Evolutionary conservation across 2,113 vertebrate species (phyloP).

Genomic region (Tringa solitaria): DNA sequence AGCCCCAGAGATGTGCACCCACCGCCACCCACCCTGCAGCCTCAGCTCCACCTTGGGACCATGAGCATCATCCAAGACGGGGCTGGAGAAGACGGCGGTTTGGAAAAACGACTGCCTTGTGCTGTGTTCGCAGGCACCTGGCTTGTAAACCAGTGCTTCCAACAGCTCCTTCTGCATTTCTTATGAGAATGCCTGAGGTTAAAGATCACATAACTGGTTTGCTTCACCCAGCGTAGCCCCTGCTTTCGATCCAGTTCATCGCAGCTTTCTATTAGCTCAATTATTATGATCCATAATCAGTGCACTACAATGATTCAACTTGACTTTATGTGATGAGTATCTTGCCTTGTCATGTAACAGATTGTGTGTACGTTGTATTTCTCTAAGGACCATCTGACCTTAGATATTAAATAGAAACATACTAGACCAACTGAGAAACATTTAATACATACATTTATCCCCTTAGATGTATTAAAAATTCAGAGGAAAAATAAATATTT

Average conservation of each 20-base stretch:
- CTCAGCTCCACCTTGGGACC: neutral
- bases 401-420: conserved; percentile 81
- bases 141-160: neutral
- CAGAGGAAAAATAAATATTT: conserved; percentile 84
- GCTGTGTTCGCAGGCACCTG: neutral
- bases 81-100: accelerated
- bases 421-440: conserved; percentile 81
- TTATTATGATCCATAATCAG: conserved; percentile 65
- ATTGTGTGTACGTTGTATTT: conserved; percentile 82
- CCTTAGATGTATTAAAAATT: conserved; percentile 79
- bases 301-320: conserved; percentile 69
- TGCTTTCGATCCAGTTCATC: neutral
- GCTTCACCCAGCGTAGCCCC: neutral
- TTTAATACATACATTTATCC: conserved; percentile 79
- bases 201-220: conserved; percentile 8
- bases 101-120: neutral
- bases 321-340: conserved; percentile 76
- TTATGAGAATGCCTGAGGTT: neutral
- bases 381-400: conserved; percentile 82
- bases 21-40: neutral
- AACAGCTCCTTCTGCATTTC: neutral
- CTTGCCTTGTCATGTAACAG: conserved; percentile 81
- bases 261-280: conserved; percentile 53
- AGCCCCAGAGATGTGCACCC: neutral
- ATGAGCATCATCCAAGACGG: accelerated